Conservation (phyloP, 2,113 vertebrate species). For the Morone saxatilis region DNA sequence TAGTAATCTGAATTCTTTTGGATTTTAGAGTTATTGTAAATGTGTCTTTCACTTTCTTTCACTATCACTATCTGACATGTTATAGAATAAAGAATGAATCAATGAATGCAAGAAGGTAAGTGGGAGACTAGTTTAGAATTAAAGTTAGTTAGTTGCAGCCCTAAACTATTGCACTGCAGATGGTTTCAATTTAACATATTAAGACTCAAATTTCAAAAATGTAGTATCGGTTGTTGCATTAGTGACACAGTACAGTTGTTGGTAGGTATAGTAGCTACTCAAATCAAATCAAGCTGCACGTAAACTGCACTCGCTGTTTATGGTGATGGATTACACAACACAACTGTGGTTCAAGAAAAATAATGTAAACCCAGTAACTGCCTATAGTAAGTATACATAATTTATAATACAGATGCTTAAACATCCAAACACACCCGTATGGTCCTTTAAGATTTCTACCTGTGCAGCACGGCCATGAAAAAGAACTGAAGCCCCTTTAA, state of each 20-base stretch:
- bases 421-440: neutral
- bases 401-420: neutral
- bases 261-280: too few species aligned
- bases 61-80: too few species aligned
- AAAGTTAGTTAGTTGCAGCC: too few species aligned
- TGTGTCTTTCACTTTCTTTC: too few species aligned
- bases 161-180: too few species aligned
- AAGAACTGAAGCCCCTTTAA: constrained; percentile 63
- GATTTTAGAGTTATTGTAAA: neutral
- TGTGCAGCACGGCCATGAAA: constrained; percentile 52
- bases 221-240: neutral
- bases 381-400: neutral
- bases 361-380: neutral
- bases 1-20: neutral
- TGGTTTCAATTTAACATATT: too few species aligned
- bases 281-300: constrained; percentile 2
- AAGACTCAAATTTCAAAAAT: too few species aligned
- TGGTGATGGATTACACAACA: neutral
- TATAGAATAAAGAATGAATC: too few species aligned
- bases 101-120: too few species aligned
- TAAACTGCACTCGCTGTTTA: neutral
- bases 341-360: neutral
- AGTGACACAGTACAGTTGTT: neutral
- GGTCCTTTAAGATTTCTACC: constrained; percentile 54
- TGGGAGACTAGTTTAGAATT: too few species aligned